Percentiles rank a stretch among this genome's conserved stretches.
These are phyloP conservation scores for Drosophila orena DNA, from an alignment of 1,140 invertebrate genomes.

Conservation along the genomic window DNA sequence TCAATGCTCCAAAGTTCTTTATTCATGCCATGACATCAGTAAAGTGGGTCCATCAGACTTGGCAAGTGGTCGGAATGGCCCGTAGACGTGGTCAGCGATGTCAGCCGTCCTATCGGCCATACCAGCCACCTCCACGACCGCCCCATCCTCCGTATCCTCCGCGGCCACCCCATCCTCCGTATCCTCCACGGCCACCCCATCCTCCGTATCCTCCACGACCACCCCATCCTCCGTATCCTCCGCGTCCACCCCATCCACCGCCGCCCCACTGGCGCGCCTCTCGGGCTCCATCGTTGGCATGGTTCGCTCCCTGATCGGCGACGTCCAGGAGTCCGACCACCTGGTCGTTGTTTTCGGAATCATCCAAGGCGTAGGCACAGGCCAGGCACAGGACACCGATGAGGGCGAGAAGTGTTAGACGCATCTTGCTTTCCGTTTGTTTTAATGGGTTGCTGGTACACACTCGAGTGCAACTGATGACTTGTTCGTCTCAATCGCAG, in stretches of 20 bases:
- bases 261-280: conserved; percentile 39
- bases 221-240: conserved; percentile 6
- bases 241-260: too few species aligned
- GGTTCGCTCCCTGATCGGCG: conserved; percentile 33
- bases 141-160: conserved; percentile 16
- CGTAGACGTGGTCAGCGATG: conserved; percentile 10
- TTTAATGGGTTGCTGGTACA: conserved; percentile 25
- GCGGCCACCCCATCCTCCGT: conserved; percentile 4
- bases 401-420: conserved; percentile 44
- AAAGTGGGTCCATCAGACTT: neutral
- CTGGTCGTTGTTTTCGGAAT: conserved; percentile 15
- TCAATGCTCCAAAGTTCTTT: conserved; percentile 45
- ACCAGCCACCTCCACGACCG: neutral
- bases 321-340: conserved; percentile 47
- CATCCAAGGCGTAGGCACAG: conserved; percentile 38
- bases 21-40: conserved; percentile 24
- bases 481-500: conserved; percentile 5
- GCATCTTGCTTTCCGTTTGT: conserved; percentile 26
- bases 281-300: conserved; percentile 46
- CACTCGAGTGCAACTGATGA: conserved; percentile 48
- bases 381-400: conserved; percentile 47
- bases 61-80: conserved; percentile 1
- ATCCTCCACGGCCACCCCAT: conserved; percentile 4
- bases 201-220: conserved; percentile 10
- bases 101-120: conserved; percentile 15